Evolutionary conservation across 2,113 vertebrate genomes (phyloP).

Genomic region (Toxotes jaculatrix): DNA sequence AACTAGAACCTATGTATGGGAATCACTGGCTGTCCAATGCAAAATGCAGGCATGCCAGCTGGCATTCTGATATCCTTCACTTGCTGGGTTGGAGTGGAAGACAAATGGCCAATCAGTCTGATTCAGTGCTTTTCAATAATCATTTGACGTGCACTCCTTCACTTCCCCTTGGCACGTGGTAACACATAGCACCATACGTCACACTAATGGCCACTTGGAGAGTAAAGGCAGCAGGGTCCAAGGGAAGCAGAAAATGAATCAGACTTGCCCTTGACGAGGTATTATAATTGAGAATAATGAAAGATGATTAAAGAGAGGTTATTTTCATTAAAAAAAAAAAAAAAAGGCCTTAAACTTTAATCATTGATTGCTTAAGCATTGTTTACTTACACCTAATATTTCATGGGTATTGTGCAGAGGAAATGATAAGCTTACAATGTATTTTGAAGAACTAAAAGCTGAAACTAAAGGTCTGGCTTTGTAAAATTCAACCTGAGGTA

Average conservation of each 20-base stretch:
- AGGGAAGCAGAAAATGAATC: slow-evolving; percentile 7
- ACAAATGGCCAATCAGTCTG: slow-evolving; percentile 27
- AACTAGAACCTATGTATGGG: too few species aligned
- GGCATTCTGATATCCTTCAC: neutral
- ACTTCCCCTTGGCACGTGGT: slow-evolving; percentile 5
- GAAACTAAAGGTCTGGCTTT: neutral
- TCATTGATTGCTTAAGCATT: neutral
- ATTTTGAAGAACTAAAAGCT: neutral
- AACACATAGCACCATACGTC: neutral
- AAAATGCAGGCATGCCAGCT: slow-evolving; percentile 6
- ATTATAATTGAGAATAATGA: slow-evolving; percentile 12
- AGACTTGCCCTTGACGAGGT: neutral
- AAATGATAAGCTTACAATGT: neutral
- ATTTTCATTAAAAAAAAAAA: neutral
- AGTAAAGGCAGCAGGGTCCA: neutral
- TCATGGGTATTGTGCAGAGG: neutral
- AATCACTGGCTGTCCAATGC: neutral
- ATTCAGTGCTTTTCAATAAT: slow-evolving; percentile 24
- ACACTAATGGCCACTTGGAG: neutral
- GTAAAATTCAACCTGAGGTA: neutral
- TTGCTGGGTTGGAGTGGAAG: neutral
- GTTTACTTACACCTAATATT: neutral
- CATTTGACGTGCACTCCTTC: slow-evolving; percentile 7
- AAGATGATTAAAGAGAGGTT: neutral
- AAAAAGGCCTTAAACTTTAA: neutral